These are phyloP conservation scores for Apis florea DNA, from an alignment of 1,140 invertebrate genomes.

Conservation along the genomic window DNA sequence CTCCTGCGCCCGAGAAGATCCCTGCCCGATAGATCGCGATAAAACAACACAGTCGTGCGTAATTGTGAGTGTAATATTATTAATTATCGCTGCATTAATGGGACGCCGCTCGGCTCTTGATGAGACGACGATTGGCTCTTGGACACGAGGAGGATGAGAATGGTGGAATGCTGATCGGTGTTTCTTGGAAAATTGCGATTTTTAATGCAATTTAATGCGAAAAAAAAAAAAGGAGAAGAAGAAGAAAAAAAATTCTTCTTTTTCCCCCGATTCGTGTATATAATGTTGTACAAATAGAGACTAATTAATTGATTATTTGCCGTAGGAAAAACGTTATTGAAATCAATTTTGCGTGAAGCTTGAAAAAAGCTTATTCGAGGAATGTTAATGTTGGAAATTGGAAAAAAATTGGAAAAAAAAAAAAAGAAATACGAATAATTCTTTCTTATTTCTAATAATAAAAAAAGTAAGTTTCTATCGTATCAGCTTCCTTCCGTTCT, in stretches of 20 bases:
- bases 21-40: conserved; percentile 33
- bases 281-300: too few species aligned
- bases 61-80: conserved; percentile 31
- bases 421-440: too few species aligned
- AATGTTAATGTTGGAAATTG: too few species aligned
- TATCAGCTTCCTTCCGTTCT: too few species aligned
- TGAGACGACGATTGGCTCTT: background rate
- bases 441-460: too few species aligned
- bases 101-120: background rate
- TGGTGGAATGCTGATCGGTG: background rate
- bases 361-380: too few species aligned
- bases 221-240: background rate
- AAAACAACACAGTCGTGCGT: conserved; percentile 28
- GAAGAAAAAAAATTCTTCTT: too few species aligned
- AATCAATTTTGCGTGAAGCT: too few species aligned
- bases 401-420: too few species aligned
- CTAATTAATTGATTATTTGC: background rate
- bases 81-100: conserved; percentile 36
- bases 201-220: background rate
- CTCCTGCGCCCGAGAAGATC: background rate
- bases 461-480: too few species aligned
- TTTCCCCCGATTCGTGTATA: background rate
- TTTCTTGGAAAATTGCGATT: conserved; percentile 10
- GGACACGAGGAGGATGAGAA: background rate
- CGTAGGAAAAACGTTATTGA: background rate